phyloP scores from a whole-genome alignment of 2,888 invertebrate species.

The Nemoura dubitans region DNA sequence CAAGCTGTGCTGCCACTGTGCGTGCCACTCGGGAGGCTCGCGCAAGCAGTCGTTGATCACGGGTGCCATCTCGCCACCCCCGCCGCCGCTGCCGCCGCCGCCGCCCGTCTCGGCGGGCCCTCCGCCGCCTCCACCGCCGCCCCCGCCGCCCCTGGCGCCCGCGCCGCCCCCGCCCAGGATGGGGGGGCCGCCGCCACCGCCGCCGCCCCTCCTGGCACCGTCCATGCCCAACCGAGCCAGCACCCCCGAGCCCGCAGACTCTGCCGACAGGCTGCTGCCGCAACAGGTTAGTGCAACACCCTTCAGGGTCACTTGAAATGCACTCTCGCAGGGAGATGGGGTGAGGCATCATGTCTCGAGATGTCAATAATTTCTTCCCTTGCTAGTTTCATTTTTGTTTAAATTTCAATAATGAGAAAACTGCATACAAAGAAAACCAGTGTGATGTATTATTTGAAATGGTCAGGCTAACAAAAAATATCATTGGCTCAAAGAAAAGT shows the following conservation, averaged over 20 bases:
- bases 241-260: conserved; percentile 57
- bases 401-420: too few relatives aligned
- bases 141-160: conserved; percentile 54
- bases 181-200: conserved; percentile 56
- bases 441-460: too few relatives aligned
- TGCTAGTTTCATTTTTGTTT: too few relatives aligned
- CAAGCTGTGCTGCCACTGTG: conserved; percentile 61
- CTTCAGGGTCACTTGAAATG: too few relatives aligned
- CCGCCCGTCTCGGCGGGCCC: conserved; percentile 55
- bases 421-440: too few relatives aligned
- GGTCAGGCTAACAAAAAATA: conserved; percentile 67
- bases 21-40: conserved; percentile 66
- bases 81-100: conserved; percentile 61
- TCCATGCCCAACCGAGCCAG: conserved; percentile 57
- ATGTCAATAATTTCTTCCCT: too few relatives aligned
- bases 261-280: conserved; percentile 71
- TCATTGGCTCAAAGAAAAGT: too few relatives aligned
- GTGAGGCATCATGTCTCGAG: too few relatives aligned
- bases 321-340: too few relatives aligned
- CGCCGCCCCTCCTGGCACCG: conserved; percentile 56
- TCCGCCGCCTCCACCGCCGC: conserved; percentile 57
- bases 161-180: conserved; percentile 58
- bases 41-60: conserved; percentile 67
- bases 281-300: conserved; percentile 92
- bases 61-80: conserved; percentile 57